Evolutionary conservation across 2,113 vertebrate species (phyloP), one percentile per base, ranked within the genome.

Genomic region (Anoplopoma fimbria): DNA sequence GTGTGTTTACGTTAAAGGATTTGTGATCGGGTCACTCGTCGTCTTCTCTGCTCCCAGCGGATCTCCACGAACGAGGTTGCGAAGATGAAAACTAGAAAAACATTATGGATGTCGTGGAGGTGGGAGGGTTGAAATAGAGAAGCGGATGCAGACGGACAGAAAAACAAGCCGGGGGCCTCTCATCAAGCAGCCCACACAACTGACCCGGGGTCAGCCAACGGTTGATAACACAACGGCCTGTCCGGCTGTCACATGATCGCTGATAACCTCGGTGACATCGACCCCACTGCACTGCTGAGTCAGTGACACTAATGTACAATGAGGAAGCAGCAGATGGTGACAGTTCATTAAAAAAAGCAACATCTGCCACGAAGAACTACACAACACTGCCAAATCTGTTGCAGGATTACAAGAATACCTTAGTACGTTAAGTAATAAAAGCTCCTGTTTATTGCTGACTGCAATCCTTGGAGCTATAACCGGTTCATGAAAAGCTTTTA

Each of bases 111-210:
- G 53, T 62, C 55, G 64, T 15, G 53, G 55, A 71, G 78, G 60
- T 69, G 21, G 42, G 34, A 67, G 57, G 71, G 86, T 69, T 79
- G 58, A 75, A 83, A 75, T 33, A 61, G 84, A 86, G 64, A 68
- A 89, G 77, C 80, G 88, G 89, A 92, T 85, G 77, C 69, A 87
- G 85, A 85, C 77, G 10, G 79, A 67, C 67, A 79, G 86, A 89
- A 90, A 91, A 90, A 91, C 90, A 91, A 91, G 67, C 88, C 67
- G 0, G 77, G 57, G 86, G 88, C 82, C 84, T 76, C 88, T 82
- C 77, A 81, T 85, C 53, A 55, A 67, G 53, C 87, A 40, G 82
- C 88, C 78, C 86, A 74, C 88, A 68, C 81, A 58, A 69, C 86
- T 89, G 88, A 90, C 90, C 87, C 17, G 23, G 23, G 89, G 90